These are phyloP conservation scores for Zelleria hepariella DNA, from an alignment of 2,888 invertebrate species.

Conservation along the genomic window DNA sequence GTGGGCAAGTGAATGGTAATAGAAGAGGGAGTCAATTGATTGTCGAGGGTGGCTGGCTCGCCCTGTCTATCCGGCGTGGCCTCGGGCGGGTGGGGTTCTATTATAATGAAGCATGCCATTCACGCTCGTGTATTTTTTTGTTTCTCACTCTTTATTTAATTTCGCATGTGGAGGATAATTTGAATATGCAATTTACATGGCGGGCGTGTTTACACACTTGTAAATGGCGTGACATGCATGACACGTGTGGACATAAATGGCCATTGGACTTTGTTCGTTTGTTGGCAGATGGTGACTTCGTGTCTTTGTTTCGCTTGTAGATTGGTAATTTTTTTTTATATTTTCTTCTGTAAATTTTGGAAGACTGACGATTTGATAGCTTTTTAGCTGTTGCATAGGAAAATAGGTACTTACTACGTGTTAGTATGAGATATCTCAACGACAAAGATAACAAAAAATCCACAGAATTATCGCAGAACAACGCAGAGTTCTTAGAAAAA, in stretches of 20 bases:
- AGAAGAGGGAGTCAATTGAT: constrained; percentile 62
- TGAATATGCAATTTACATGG: constrained; percentile 63
- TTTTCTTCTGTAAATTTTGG: neutral
- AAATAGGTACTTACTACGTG: too few relatives aligned
- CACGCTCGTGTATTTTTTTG: constrained; percentile 37
- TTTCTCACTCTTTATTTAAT: constrained; percentile 63
- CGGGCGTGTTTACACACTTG: constrained; percentile 37
- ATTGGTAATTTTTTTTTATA: neutral
- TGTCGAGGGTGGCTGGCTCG: constrained; percentile 61
- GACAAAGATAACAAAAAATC: too few relatives aligned
- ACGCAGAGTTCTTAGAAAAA: too few relatives aligned
- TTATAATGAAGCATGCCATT: constrained; percentile 42
- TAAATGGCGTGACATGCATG: neutral
- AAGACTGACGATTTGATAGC: neutral
- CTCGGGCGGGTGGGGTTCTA: constrained; percentile 53
- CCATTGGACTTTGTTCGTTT: neutral
- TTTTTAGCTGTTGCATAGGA: neutral
- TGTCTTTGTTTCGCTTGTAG: neutral
- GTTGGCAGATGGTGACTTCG: neutral
- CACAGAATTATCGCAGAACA: too few relatives aligned
- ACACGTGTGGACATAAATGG: neutral
- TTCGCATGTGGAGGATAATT: constrained; percentile 64
- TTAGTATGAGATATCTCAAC: too few relatives aligned
- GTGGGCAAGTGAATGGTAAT: constrained; percentile 23
- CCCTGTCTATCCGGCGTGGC: constrained; percentile 39